Evolutionary conservation across 2,113 vertebrate species (phyloP), one percentile per base, ranked within the genome.

Genomic region (Boulengeromyrus knoepffleri): DNA sequence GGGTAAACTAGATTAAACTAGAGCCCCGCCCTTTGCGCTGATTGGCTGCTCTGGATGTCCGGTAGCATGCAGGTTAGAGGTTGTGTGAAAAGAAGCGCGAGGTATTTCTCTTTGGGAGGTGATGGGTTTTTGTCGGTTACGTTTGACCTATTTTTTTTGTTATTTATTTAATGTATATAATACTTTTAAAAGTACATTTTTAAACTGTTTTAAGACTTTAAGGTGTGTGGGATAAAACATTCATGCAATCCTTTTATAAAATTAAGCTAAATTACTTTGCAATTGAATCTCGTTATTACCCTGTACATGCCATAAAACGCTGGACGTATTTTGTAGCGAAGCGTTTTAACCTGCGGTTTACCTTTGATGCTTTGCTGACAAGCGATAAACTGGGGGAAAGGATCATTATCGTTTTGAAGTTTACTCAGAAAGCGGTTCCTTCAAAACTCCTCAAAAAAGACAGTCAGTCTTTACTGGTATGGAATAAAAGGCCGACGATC

Each of bases 1-100:
- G 53, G 31, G 31, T 13, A 45, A 27, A 46, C 45, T 88, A 31
- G 62, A 27, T 42, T 88, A 39, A 91, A 90, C 77, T 91, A 85
- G 86, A 90, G 49, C 58, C 89, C 87, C 88, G 3, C 84, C 62
- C 19, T 74, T 27, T 86, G 39, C 74, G 84, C 39, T 47, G 89
- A 93, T 94, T 92, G 92, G 93, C 27, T 93, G 5, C 17, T 47
- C 3, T 50, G 17, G 31, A 21, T 88, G 91, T 92, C 92, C 74
- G 77, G 91, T 70, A 90, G n/a, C 15, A 31, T 24, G 53, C 83
- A 77, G 15, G 92, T 92, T 93, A 91, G 91, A 92, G 89, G 88
- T 90, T 89, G 89, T 47, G 90, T 70, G 91, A 92, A 89, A 92
- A 92, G 90, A 90, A 92, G 89, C 89, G 88, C 90, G 66, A 89